Conservation (phyloP, 2,797 vertebrate genomes). For the Limosa lapponica region DNA sequence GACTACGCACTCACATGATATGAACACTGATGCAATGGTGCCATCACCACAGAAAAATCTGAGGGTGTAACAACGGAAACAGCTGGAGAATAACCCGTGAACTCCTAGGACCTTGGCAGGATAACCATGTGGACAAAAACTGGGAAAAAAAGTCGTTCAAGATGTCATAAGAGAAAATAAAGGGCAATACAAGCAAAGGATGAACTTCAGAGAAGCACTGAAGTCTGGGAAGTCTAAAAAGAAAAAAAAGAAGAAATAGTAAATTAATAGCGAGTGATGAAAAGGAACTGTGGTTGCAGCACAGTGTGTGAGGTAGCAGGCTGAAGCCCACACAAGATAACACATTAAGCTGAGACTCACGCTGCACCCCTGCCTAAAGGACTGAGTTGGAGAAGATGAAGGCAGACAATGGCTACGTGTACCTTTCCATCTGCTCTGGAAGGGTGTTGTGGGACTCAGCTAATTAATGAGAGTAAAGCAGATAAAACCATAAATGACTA, state of each 20-base stretch:
- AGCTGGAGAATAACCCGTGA: not conserved
- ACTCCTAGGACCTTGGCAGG: not conserved
- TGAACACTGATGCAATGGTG: fast-evolving
- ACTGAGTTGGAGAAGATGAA: not conserved
- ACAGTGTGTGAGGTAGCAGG: not conserved
- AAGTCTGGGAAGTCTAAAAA: not conserved
- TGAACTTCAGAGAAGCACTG: not conserved
- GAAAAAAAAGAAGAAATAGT: not conserved
- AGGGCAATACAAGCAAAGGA: not conserved
- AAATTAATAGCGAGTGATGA: not conserved
- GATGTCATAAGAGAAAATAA: not conserved
- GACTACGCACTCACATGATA: not conserved
- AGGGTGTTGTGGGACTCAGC: not conserved
- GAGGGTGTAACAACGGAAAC: not conserved
- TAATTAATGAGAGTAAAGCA: not conserved
- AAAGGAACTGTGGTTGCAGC: not conserved
- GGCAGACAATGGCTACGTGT: fast-evolving
- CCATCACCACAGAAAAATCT: not conserved
- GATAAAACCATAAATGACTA: not conserved
- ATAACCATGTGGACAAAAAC: not conserved
- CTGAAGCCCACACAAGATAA: not conserved
- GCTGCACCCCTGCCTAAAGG: not conserved
- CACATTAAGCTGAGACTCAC: not conserved
- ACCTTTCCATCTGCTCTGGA: not conserved
- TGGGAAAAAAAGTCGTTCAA: not conserved